A percentile compares a stretch with the other conserved stretches of the same genome.
phyloP scores from a whole-genome alignment of 2,113 vertebrate genomes.

The Ovis canadensis region DNA sequence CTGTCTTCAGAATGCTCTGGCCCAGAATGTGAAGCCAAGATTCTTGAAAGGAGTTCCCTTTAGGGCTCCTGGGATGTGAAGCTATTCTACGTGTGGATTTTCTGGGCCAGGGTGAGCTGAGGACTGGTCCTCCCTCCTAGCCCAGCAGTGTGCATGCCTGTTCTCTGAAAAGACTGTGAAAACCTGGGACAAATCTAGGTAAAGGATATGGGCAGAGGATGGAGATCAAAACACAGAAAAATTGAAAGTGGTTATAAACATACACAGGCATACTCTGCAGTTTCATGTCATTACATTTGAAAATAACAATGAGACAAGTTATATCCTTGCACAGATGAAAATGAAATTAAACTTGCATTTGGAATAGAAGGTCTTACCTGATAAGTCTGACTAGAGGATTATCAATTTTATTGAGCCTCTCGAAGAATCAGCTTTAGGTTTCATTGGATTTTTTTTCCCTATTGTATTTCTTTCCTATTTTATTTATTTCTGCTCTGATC shows the following conservation, averaged over 20 bases:
- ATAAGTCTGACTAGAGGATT: not conserved
- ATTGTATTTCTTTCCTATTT: not conserved
- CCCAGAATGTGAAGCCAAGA: not conserved
- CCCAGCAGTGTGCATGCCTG: fast-evolving
- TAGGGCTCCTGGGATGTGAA: not conserved
- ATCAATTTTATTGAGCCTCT: not conserved
- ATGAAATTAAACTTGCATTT: not conserved
- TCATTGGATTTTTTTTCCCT: not conserved
- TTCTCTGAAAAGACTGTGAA: not conserved
- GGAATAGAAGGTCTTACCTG: not conserved
- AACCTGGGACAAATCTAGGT: not conserved
- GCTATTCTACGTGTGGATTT: not conserved
- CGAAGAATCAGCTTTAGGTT: not conserved
- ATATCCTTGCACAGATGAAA: not conserved
- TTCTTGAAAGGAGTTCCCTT: not conserved
- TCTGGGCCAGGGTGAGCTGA: not conserved
- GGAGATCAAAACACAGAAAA: not conserved
- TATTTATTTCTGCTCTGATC: not conserved
- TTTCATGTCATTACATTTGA: not conserved
- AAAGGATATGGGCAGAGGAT: too few relatives aligned
- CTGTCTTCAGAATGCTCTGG: not conserved
- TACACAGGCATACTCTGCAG: not conserved
- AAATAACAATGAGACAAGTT: not conserved
- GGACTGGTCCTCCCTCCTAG: not conserved
- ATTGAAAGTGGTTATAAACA: not conserved